phyloP scores from a whole-genome alignment of 2,797 vertebrate genomes.

The Esox masquinongy region DNA sequence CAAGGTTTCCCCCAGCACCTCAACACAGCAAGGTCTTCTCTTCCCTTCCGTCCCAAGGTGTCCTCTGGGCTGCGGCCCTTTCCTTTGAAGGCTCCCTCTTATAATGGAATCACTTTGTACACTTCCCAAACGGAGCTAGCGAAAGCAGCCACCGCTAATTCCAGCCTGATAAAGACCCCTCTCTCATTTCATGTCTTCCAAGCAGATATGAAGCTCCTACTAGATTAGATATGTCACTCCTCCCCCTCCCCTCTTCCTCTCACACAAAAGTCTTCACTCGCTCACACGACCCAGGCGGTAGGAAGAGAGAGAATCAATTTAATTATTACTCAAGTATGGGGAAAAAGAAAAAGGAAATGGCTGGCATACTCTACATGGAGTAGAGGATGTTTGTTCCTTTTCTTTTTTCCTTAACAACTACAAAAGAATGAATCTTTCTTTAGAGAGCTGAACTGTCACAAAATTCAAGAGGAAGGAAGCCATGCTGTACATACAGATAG shows the following conservation, averaged over 20 bases:
- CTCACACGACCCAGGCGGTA: conserved; percentile 51
- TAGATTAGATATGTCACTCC: conserved; percentile 95
- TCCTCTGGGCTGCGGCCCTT: conserved; percentile 85
- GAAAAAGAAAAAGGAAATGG: conserved; percentile 70
- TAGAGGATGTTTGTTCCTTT: conserved; percentile 69
- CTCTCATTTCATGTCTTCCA: conserved; percentile 96
- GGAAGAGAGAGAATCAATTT: conserved; percentile 80
- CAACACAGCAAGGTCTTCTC: conserved; percentile 85
- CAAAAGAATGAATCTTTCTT: conserved; percentile 84
- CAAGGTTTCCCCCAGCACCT: conserved; percentile 89
- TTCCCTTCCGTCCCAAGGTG: conserved; percentile 97
- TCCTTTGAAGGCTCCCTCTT: conserved; percentile 86
- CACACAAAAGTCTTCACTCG: conserved; percentile 65
- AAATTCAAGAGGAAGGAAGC: conserved; percentile 71
- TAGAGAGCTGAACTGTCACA: conserved; percentile 79
- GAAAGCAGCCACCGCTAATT: conserved; percentile 85
- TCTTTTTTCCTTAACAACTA: conserved; percentile 68
- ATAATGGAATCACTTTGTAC: conserved; percentile 94
- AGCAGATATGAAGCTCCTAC: conserved; percentile 88
- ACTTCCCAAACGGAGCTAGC: conserved; percentile 87
- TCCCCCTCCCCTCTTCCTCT: conserved; percentile 23
- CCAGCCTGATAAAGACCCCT: conserved; percentile 96
- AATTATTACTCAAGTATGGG: conserved; percentile 93
- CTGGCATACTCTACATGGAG: conserved; percentile 62
- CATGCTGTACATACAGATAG: conserved; percentile 47